Percentiles rank a stretch among this genome's conserved stretches.
phyloP scores from a whole-genome alignment of 2,113 vertebrate species.

The Lasiurus cinereus region DNA sequence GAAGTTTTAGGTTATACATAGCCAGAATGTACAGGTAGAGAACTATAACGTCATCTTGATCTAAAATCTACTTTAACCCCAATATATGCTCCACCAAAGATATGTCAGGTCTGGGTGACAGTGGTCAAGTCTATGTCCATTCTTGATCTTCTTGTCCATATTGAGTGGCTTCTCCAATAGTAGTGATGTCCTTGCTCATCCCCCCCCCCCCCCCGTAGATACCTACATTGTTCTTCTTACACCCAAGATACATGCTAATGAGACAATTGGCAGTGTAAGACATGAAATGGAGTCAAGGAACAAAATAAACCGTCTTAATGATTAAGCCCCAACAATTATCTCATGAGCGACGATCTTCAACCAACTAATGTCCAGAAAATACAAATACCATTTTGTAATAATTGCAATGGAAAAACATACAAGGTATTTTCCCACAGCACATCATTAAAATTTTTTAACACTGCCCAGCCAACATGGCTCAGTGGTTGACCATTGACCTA shows the following conservation, averaged over 20 bases:
- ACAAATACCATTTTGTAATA: background rate
- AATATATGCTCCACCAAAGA: background rate
- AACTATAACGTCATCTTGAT: background rate
- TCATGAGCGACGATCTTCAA: background rate
- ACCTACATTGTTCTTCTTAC: background rate
- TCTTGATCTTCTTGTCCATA: background rate
- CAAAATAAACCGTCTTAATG: background rate
- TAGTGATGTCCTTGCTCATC: background rate
- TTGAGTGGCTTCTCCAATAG: background rate
- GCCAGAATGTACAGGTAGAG: background rate
- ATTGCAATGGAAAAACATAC: background rate
- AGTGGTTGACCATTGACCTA: too few species aligned
- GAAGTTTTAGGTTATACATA: background rate
- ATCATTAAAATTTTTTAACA: background rate
- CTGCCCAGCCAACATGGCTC: too few species aligned
- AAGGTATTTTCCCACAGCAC: background rate
- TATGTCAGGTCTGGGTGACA: background rate
- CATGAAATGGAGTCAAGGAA: background rate
- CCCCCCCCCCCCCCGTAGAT: background rate
- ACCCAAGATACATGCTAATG: background rate
- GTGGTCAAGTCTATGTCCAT: background rate
- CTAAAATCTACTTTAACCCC: background rate
- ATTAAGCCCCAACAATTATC: background rate
- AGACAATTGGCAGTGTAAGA: background rate
- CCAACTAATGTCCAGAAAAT: background rate